Evolutionary conservation across 2,113 vertebrate genomes (phyloP).

Genomic region (Actenoides hombroni): DNA sequence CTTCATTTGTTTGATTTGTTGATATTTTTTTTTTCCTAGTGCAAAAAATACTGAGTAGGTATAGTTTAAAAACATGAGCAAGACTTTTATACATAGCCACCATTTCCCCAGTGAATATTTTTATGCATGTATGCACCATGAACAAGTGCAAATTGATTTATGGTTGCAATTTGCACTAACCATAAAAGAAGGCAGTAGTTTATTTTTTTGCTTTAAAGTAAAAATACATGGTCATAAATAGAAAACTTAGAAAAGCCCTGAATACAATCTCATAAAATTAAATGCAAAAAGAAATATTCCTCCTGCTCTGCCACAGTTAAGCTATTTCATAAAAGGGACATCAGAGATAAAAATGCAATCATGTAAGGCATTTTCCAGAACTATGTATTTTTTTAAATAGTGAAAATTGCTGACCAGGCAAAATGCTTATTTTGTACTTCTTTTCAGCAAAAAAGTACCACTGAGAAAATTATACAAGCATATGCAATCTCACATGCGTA

Average conservation of each 20-base stretch:
- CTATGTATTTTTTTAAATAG: not conserved
- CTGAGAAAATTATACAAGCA: not conserved
- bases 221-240: not conserved
- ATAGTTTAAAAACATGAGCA: not conserved
- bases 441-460: not conserved
- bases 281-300: not conserved
- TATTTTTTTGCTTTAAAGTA: not conserved
- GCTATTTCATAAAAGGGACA: not conserved
- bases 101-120: not conserved
- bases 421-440: not conserved
- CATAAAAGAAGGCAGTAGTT: not conserved
- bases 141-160: not conserved
- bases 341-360: not conserved
- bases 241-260: not conserved
- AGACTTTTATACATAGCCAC: not conserved
- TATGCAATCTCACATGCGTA: not conserved
- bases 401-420: not conserved
- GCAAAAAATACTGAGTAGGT: not conserved
- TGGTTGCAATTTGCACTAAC: not conserved
- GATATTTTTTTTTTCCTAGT: not conserved
- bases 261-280: not conserved
- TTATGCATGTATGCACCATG: not conserved
- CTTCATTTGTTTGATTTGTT: not conserved
- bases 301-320: accelerated
- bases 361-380: not conserved